phyloP scores from a whole-genome alignment of 2,113 vertebrate species.

The Ceyx margarethae region DNA sequence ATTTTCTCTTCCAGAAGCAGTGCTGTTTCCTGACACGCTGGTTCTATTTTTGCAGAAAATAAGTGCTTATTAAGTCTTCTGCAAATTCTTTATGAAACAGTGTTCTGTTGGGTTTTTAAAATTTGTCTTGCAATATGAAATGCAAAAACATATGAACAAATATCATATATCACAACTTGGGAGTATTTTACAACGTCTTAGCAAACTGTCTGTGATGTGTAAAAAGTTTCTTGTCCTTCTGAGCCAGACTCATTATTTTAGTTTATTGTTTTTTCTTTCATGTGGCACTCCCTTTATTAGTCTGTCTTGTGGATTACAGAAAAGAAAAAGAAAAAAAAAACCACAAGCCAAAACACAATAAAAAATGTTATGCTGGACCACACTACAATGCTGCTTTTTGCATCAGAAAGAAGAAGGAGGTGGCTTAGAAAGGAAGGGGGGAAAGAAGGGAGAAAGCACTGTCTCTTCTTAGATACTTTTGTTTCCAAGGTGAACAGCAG shows the following conservation, averaged over 20 bases:
- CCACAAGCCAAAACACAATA: background rate
- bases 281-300: slow-evolving; percentile 47
- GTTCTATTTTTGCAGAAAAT: background rate
- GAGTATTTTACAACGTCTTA: background rate
- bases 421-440: background rate
- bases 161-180: slow-evolving; percentile 1
- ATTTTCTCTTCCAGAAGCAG: background rate
- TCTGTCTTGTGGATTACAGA: slow-evolving; percentile 24
- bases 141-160: slow-evolving; percentile 9
- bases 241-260: slow-evolving; percentile 39
- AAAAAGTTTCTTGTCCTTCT: slow-evolving; percentile 26
- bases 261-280: slow-evolving; percentile 47
- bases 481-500: background rate
- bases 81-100: background rate
- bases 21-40: background rate
- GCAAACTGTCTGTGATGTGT: background rate
- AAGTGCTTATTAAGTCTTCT: background rate
- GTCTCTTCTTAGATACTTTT: background rate
- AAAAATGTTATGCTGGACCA: background rate
- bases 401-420: background rate
- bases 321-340: background rate
- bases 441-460: background rate
- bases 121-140: background rate
- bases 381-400: background rate
- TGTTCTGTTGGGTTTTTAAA: background rate